Base-by-base conservation (phyloP, 2,888 invertebrate species). In the Mimumesa dahlbomi region DNA sequence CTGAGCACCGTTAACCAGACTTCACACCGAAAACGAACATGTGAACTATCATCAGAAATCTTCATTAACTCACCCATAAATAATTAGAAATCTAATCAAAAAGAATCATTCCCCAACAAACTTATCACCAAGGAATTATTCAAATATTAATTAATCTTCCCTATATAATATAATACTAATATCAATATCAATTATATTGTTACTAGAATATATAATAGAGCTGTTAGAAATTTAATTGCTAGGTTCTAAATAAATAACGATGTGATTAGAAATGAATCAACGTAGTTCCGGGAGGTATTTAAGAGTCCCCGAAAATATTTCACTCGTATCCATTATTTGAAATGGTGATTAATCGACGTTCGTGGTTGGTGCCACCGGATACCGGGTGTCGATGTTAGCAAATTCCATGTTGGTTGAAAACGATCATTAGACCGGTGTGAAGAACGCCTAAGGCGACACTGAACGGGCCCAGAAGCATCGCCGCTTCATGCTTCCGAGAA, bases 401-500 rank as follows among this genome's bases (percentile, higher is more conserved):
- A 66, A 64, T 66, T 57, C 53, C 53, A 48, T 19, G 6, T 7
- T 13, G 29, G 49, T 25, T 40, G 40, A 22, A 57, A 43, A n/a
- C 19, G 62, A 70, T 68, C 62, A 69, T 70, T 64, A 61, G 69
- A 45, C 48, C 62, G 50, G 62, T 79, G 78, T 79, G 79, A 72
- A 54, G 54, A 52, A 49, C 42, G 72, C 79, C 74, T 79, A 78
- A 79, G 74, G 74, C 78, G 70, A 79, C 67, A 63, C 58, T 46
- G 74, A 67, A 62, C 78, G 65, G 65, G 57, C 64, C 62, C 77
- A 79, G 79, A 76, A 79, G 78, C 78, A 70, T 79, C 79, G 74
- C 53, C 74, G 76, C 70, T 77, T 79, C 78, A 77, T 79, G 79
- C 79, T 79, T 79, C 79, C 78, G 79, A 79, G 78, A 79, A 79